A percentile compares a stretch with the other conserved stretches of the same genome.
Conservation (phyloP, 2,113 vertebrate genomes). For the Charina bottae region DNA sequence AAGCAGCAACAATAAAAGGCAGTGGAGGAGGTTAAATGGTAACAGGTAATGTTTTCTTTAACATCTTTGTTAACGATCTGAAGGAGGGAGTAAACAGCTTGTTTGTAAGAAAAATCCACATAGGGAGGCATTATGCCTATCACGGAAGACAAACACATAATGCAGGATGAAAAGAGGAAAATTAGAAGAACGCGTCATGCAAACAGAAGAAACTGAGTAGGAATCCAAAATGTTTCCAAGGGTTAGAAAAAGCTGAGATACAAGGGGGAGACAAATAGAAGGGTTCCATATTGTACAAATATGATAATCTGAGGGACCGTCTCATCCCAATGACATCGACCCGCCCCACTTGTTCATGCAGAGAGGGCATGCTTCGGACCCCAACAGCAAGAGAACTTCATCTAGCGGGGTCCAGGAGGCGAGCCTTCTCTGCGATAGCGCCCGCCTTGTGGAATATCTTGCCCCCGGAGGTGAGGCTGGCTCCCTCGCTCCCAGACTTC, state of each 20-base stretch:
- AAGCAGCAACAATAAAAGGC: slow-evolving; percentile 48
- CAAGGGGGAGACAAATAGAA: neutral
- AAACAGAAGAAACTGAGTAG: slow-evolving; percentile 28
- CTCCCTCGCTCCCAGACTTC: too few species aligned
- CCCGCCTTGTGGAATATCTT: too few species aligned
- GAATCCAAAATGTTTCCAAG: slow-evolving; percentile 12
- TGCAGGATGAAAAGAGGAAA: slow-evolving; percentile 51
- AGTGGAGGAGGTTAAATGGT: slow-evolving; percentile 58
- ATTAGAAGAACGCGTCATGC: slow-evolving; percentile 42
- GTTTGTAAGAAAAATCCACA: slow-evolving; percentile 62
- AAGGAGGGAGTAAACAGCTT: slow-evolving; percentile 64
- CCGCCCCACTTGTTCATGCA: too few species aligned
- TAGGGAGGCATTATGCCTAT: slow-evolving; percentile 56
- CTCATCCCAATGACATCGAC: too few species aligned
- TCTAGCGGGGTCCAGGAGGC: too few species aligned
- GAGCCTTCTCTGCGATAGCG: too few species aligned
- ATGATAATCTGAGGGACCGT: too few species aligned
- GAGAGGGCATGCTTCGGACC: too few species aligned
- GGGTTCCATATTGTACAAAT: neutral
- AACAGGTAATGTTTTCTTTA: slow-evolving; percentile 60
- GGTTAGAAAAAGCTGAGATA: neutral
- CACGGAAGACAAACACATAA: slow-evolving; percentile 50
- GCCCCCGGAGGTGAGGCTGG: too few species aligned
- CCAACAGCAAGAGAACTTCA: too few species aligned
- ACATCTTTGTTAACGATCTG: slow-evolving; percentile 65